Percentiles rank a stretch among this genome's conserved stretches.
Conservation (phyloP, 2,797 vertebrate genomes). For the Perodicticus potto region DNA sequence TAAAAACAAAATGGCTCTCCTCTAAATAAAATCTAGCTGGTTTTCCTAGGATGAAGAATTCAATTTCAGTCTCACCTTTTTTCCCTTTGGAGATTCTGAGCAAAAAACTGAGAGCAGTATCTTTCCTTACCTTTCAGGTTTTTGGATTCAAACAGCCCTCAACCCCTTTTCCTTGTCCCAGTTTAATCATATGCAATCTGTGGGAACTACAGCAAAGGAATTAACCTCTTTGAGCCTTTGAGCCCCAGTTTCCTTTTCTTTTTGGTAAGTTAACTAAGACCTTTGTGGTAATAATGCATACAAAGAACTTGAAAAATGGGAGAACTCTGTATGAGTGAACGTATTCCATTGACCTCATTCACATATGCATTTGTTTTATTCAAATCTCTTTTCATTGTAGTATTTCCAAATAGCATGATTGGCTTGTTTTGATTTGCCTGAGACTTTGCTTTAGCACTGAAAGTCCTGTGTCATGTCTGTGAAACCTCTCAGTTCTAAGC, state of each 20-base stretch:
- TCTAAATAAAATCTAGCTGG: slow-evolving; percentile 62
- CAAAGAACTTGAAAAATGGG: not conserved
- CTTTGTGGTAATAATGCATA: not conserved
- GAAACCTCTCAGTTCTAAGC: not conserved
- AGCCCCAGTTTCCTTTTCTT: slow-evolving; percentile 23
- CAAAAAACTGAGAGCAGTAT: not conserved
- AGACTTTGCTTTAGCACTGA: not conserved
- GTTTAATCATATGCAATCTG: not conserved
- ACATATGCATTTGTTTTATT: not conserved
- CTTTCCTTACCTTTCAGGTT: not conserved
- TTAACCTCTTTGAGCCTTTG: not conserved
- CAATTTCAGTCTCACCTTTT: not conserved
- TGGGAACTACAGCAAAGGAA: not conserved
- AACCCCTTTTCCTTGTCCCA: not conserved
- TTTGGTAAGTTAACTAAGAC: not conserved
- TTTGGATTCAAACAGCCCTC: not conserved
- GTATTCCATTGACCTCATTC: not conserved
- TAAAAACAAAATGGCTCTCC: slow-evolving; percentile 75
- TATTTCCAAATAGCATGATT: not conserved
- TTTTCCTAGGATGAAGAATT: slow-evolving; percentile 40
- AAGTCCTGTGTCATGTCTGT: not conserved
- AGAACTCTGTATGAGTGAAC: not conserved
- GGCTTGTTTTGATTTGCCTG: not conserved
- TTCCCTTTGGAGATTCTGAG: slow-evolving; percentile 44
- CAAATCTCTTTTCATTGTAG: not conserved